Evolutionary conservation across 2,797 vertebrate species (phyloP), one percentile per base, ranked within the genome.

Genomic region (Ibycter americanus): DNA sequence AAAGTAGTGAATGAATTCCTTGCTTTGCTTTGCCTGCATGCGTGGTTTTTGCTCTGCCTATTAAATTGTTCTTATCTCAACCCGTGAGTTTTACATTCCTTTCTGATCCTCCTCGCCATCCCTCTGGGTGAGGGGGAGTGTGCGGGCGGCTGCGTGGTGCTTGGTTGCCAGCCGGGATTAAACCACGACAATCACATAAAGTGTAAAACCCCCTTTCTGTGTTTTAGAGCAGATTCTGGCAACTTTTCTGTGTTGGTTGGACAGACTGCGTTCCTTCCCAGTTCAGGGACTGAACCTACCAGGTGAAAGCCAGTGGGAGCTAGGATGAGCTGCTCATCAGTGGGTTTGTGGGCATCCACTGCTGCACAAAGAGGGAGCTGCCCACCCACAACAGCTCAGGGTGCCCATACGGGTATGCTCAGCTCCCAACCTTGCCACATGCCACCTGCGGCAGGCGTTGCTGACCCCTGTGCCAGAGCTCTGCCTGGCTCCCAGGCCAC

Each of bases 391-490:
- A 12, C 34, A 65, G 32, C 32, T 38, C 2, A 0, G 52, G 38
- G 12, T 52, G 23, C 38, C 19, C 29, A 29, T 15, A 18, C 80
- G 52, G 32, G 32, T 29, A 49, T 51, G n/a, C n/a, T 15, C 46
- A 71, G 19, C 15, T 83, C 32, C 56, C 25, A 34, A 47, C 42
- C 49, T 40, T 49, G 46, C 27, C 32, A 21, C 44, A 18, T 44
- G 68, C 34, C 40, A 65, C 62, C 15, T 15, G 56, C 0, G 2
- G 20, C 18, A 47, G 55, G 34, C 6, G 0, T 20, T 42, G 52
- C 46, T 51, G 52, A 66, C 5, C 25, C 58, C 66, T 1, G 1
- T 26, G 47, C 38, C 62, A 56, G 72, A 74, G 67, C 52, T 52
- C 34, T 65, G 52, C 36, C 42, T 2, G 0, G 26, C 52, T 71